Conservation (phyloP, 2,888 invertebrate genomes). For the Sycophila texana region DNA sequence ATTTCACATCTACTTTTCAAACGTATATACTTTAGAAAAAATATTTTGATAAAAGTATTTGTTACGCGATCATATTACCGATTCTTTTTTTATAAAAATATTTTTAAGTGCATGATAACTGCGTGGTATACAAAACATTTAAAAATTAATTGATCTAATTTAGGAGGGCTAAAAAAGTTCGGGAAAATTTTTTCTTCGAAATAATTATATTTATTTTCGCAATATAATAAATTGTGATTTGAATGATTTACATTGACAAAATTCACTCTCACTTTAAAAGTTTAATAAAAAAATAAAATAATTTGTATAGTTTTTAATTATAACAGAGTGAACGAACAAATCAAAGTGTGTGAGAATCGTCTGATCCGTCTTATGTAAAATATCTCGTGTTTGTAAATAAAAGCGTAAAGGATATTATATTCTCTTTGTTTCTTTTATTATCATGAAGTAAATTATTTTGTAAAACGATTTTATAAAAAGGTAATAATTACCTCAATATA, state of each 20-base stretch:
- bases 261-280: conserved; percentile 35
- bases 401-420: neutral
- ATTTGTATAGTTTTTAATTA: conserved; percentile 54
- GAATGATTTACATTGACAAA: conserved; percentile 47
- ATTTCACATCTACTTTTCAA: conserved; percentile 41
- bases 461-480: neutral
- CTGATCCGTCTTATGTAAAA: neutral
- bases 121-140: conserved; percentile 20
- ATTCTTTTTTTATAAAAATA: conserved; percentile 46
- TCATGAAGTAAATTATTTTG: neutral
- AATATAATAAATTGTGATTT: conserved; percentile 55
- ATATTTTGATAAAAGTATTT: conserved; percentile 57
- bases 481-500: too few species aligned
- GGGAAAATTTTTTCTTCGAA: conserved; percentile 29
- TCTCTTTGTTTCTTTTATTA: neutral
- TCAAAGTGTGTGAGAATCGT: neutral
- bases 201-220: conserved; percentile 42
- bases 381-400: neutral
- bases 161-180: conserved; percentile 30
- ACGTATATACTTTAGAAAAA: conserved; percentile 33
- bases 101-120: conserved; percentile 45
- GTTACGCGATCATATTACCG: conserved; percentile 31
- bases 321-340: conserved; percentile 44
- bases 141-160: conserved; percentile 41
- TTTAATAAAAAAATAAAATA: conserved; percentile 32